Percentiles rank a stretch among this genome's conserved stretches.
Conservation (phyloP, 2,113 vertebrate species). For the Trichechus manatus region DNA sequence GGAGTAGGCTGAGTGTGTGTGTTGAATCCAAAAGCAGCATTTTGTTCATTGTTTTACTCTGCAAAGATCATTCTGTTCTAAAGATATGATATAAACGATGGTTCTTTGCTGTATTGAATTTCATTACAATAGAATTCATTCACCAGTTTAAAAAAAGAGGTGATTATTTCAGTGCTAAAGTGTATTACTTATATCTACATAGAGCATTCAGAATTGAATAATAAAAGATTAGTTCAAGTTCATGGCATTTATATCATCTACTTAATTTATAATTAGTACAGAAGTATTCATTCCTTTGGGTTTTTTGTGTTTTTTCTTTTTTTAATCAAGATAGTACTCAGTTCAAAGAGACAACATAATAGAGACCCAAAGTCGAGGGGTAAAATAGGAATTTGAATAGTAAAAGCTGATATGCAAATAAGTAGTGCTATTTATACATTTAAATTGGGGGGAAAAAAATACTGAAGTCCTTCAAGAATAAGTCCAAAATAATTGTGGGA, state of each 20-base stretch:
- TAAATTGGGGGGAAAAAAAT: background rate
- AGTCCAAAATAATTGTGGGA: background rate
- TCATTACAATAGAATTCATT: background rate
- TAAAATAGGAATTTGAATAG: background rate
- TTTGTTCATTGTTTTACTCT: slow-evolving; percentile 37
- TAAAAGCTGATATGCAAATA: background rate
- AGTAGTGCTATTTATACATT: background rate
- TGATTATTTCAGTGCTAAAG: background rate
- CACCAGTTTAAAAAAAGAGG: background rate
- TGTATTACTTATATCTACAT: background rate
- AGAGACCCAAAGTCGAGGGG: background rate
- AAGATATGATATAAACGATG: background rate
- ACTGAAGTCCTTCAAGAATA: background rate
- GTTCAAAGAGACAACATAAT: background rate
- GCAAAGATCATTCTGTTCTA: slow-evolving; percentile 17
- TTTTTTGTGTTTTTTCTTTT: background rate
- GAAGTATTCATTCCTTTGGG: background rate
- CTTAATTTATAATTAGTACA: background rate
- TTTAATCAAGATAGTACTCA: background rate
- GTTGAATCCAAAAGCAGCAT: background rate
- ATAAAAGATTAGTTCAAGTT: background rate
- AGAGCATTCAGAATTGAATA: background rate
- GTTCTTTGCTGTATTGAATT: background rate
- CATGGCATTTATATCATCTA: background rate
- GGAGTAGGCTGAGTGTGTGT: background rate